Conservation (phyloP, 2,888 invertebrate genomes). For the Tinea pellionella region DNA sequence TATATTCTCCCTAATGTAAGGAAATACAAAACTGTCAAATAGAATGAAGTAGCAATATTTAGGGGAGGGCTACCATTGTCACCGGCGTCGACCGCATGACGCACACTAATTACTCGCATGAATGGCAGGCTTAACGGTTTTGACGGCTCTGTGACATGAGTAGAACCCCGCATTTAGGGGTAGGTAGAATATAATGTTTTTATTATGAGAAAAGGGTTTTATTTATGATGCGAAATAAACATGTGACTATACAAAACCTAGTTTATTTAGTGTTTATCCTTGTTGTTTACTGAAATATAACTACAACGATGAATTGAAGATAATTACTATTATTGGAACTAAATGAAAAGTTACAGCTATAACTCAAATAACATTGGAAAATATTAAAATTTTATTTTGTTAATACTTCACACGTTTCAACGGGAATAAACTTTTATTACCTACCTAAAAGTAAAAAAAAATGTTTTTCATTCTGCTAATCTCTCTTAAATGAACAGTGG, state of each 20-base stretch:
- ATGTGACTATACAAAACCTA: not conserved
- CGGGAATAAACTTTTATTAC: no score
- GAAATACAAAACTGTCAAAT: slow-evolving; percentile 16
- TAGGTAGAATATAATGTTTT: not conserved
- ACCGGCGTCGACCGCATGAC: slow-evolving; percentile 21
- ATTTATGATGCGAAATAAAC: not conserved
- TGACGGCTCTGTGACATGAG: slow-evolving; percentile 1
- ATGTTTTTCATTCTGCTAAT: not conserved
- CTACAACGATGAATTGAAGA: no score
- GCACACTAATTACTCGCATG: slow-evolving; percentile 48
- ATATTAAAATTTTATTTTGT: no score
- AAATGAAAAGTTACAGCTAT: no score
- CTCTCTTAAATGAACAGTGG: not conserved
- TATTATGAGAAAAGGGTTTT: not conserved
- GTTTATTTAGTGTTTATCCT: no score
- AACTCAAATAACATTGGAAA: no score
- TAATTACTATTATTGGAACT: no score
- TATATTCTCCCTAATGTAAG: not conserved
- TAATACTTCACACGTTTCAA: no score
- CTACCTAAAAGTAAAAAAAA: no score
- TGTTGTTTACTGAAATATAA: no score
- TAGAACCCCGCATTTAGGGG: not conserved
- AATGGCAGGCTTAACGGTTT: slow-evolving; percentile 17
- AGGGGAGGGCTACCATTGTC: not conserved
- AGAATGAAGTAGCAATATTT: slow-evolving; percentile 13